Percentiles rank a stretch among this genome's conserved stretches.
phyloP scores from a whole-genome alignment of 2,113 vertebrate genomes.

The Rhea americana region DNA sequence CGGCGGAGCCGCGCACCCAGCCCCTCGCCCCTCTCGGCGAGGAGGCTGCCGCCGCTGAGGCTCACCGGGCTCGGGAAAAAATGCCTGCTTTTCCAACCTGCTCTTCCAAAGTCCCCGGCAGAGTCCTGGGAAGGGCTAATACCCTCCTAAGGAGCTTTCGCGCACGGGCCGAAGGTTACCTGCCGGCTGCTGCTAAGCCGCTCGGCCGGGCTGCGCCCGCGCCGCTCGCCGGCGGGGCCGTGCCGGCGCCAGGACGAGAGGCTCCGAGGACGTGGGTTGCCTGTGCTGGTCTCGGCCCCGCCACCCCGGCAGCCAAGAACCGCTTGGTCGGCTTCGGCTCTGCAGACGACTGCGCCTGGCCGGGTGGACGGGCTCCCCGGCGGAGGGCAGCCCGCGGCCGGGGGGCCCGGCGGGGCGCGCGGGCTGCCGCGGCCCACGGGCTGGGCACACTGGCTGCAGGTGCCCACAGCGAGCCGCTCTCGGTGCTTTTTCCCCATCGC shows the following conservation, averaged over 20 bases:
- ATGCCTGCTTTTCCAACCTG: neutral
- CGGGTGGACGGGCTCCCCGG: no score
- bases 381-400: no score
- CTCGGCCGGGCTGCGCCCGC: no score
- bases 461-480: neutral
- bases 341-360: fast-evolving
- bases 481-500: neutral
- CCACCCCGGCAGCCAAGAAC: neutral
- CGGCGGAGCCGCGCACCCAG: no score
- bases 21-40: no score
- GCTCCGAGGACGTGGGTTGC: neutral
- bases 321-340: neutral
- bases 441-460: neutral
- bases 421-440: neutral
- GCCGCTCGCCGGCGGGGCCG: no score
- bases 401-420: neutral
- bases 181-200: no score
- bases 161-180: neutral
- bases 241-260: no score
- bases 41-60: no score
- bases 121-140: neutral
- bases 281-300: fast-evolving
- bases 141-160: neutral
- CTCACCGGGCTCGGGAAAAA: no score
- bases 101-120: neutral